phyloP scores from a whole-genome alignment of 2,113 vertebrate species.

The Varanus salvator region DNA sequence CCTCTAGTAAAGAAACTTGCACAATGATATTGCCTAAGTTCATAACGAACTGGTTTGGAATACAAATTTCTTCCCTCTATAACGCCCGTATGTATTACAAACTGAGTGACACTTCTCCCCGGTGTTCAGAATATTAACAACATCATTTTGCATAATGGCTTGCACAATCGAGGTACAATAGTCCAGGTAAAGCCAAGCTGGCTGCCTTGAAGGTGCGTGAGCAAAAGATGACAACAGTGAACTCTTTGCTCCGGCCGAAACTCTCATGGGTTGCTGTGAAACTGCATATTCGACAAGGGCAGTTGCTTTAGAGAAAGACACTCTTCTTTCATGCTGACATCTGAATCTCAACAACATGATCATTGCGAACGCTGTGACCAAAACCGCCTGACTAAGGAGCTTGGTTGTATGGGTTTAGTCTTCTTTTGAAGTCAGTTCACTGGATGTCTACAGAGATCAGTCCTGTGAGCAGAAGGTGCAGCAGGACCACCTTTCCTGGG shows the following conservation, averaged over 20 bases:
- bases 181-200: no score
- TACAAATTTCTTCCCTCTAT: neutral
- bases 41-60: neutral
- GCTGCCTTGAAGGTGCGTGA: neutral
- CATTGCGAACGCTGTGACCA: neutral
- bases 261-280: neutral
- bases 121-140: neutral
- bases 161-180: neutral
- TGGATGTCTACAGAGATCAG: neutral
- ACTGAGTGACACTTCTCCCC: neutral
- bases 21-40: neutral
- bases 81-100: neutral
- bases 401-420: neutral
- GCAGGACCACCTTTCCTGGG: neutral
- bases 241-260: neutral
- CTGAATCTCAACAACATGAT: neutral
- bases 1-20: conserved; percentile 40
- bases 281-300: neutral
- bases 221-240: neutral
- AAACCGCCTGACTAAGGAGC: neutral
- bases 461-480: neutral
- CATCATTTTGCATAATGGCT: neutral
- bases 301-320: neutral
- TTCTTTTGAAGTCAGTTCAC: neutral
- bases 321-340: neutral